Percentiles rank a stretch among this genome's conserved stretches.
These are phyloP conservation scores for Notolepis coatsorum DNA, from an alignment of 2,797 vertebrate species.

Conservation along the genomic window DNA sequence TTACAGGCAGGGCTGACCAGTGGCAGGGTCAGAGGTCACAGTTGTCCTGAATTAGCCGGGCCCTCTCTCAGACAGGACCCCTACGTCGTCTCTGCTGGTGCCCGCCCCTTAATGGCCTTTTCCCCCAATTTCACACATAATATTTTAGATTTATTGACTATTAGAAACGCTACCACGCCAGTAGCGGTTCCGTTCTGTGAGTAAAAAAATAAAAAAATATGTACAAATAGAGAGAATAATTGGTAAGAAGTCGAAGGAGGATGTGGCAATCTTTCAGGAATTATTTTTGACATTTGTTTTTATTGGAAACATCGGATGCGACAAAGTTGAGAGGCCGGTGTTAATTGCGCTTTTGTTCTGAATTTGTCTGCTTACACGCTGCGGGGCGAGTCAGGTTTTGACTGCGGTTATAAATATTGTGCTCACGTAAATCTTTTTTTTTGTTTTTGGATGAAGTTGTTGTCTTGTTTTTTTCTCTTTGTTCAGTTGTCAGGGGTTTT, in stretches of 20 bases:
- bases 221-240: constrained; percentile 91
- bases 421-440: constrained; percentile 16
- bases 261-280: constrained; percentile 52
- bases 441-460: not conserved
- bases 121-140: constrained; percentile 98
- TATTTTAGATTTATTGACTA: constrained; percentile 99
- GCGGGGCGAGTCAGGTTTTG: constrained; percentile 11
- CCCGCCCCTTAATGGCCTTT: constrained; percentile 95
- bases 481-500: not conserved
- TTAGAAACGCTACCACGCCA: constrained; percentile 94
- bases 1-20: constrained; percentile 88
- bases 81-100: constrained; percentile 86
- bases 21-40: constrained; percentile 96
- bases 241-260: constrained; percentile 74
- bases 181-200: constrained; percentile 94
- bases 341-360: constrained; percentile 45
- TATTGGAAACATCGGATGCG: constrained; percentile 59
- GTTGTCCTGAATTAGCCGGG: constrained; percentile 96
- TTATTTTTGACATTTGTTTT: constrained; percentile 80
- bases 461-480: not conserved
- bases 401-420: constrained; percentile 24
- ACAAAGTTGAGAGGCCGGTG: constrained; percentile 26
- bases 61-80: constrained; percentile 88
- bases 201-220: constrained; percentile 80
- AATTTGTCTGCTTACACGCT: constrained; percentile 34